phyloP scores from a whole-genome alignment of 2,113 vertebrate genomes.

The Turdus rufiventris region DNA sequence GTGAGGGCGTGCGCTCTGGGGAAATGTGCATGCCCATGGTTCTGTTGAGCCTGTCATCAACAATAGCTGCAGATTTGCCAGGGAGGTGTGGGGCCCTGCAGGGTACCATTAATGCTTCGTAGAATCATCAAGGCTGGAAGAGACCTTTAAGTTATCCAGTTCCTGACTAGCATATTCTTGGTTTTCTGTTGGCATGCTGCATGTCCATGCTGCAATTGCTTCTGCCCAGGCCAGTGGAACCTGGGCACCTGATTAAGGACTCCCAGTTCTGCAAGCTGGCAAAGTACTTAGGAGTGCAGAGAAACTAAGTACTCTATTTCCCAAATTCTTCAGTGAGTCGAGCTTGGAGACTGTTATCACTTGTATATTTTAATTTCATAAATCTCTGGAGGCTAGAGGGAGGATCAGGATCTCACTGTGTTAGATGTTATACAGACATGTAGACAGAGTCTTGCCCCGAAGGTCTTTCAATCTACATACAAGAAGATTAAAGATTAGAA shows the following conservation, averaged over 20 bases:
- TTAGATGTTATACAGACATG: not conserved
- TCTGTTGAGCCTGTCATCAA: not conserved
- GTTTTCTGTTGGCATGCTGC: not conserved
- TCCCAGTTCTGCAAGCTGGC: not conserved
- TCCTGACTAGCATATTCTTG: not conserved
- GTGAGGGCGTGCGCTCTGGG: rapidly evolving
- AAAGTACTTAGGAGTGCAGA: not conserved
- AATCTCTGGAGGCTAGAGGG: not conserved
- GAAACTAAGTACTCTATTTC: not conserved
- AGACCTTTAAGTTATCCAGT: not conserved
- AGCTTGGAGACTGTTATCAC: not conserved
- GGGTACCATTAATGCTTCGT: not conserved
- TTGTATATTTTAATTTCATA: constrained; percentile 13
- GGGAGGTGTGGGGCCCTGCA: not conserved
- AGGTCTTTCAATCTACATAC: constrained; percentile 32
- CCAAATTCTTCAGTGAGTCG: not conserved
- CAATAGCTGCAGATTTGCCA: not conserved
- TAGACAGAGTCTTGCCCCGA: not conserved
- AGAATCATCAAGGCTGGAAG: not conserved
- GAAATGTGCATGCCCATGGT: rapidly evolving
- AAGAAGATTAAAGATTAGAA: constrained; percentile 43
- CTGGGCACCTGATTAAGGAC: not conserved
- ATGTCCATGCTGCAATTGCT: not conserved
- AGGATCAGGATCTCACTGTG: not conserved
- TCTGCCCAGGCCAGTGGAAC: not conserved